Percentiles rank a stretch among this genome's conserved stretches.
Evolutionary conservation across 2,797 vertebrate genomes (phyloP).

Genomic region (Microchirus variegatus): DNA sequence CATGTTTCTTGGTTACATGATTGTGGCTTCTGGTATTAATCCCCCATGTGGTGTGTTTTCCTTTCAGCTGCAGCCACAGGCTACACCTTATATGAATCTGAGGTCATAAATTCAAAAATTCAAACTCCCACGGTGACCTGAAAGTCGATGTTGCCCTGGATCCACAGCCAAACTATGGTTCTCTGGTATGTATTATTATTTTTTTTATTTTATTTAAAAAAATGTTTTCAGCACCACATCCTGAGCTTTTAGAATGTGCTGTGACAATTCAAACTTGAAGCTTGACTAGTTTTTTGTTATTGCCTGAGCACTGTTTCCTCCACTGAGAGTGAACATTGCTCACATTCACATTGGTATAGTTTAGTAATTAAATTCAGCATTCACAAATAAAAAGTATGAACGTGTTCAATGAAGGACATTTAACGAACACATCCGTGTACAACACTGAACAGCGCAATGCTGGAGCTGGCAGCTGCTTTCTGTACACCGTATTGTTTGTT

Average conservation of each 20-base stretch:
- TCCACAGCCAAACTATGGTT: conserved; percentile 22
- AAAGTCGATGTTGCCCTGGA: conserved; percentile 52
- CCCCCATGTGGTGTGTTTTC: conserved; percentile 1
- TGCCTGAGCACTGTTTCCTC: too few relatives aligned
- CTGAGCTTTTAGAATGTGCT: neutral
- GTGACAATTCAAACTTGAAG: too few relatives aligned
- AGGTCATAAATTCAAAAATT: conserved; percentile 41
- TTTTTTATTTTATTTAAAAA: conserved; percentile 11
- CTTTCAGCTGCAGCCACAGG: conserved; percentile 25
- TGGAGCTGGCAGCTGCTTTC: neutral
- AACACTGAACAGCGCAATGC: neutral
- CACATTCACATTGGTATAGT: too few relatives aligned
- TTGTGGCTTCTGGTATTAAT: conserved; percentile 4
- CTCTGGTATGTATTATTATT: neutral
- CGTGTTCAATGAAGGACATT: too few relatives aligned
- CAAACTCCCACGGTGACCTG: conserved; percentile 33
- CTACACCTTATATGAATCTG: conserved; percentile 33
- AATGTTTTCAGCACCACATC: neutral
- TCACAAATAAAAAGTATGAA: too few relatives aligned
- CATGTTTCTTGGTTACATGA: conserved; percentile 28
- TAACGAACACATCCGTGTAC: too few relatives aligned
- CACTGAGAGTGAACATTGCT: too few relatives aligned
- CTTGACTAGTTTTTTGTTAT: too few relatives aligned
- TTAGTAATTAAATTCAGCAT: too few relatives aligned
- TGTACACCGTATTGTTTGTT: conserved; percentile 11